Percentiles rank a stretch among this genome's conserved stretches.
phyloP scores from a whole-genome alignment of 1,140 invertebrate species.

The Papilio helenus region DNA sequence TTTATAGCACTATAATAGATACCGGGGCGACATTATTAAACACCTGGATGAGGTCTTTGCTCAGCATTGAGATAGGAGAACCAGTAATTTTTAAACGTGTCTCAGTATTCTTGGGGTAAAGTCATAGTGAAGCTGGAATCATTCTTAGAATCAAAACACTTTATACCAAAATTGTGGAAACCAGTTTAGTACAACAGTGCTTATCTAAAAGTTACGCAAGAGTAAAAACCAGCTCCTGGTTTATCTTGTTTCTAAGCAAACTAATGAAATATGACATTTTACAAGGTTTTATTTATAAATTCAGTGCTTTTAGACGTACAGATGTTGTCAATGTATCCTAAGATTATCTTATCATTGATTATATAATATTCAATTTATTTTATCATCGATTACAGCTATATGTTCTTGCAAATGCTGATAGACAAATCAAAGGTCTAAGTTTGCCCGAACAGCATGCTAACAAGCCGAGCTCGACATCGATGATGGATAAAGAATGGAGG shows the following conservation, averaged over 20 bases:
- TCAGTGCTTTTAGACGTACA: background rate
- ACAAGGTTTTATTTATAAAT: too few species aligned
- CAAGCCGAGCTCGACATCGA: background rate
- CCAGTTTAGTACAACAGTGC: background rate
- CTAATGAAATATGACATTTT: background rate
- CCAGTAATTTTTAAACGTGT: background rate
- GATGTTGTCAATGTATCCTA: too few species aligned
- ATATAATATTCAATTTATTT: background rate
- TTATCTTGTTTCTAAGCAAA: constrained; percentile 13
- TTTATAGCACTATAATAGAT: background rate
- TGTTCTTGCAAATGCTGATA: background rate
- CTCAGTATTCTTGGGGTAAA: background rate
- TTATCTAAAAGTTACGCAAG: background rate
- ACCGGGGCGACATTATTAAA: background rate
- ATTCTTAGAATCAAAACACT: background rate
- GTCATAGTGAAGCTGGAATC: background rate
- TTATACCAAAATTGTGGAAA: background rate
- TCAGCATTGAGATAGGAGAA: background rate
- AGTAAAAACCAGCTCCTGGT: constrained; percentile 10
- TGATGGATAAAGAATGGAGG: background rate
- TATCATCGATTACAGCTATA: background rate
- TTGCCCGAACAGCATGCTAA: background rate
- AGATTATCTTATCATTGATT: background rate
- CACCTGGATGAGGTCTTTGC: background rate
- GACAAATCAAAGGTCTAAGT: background rate